Conservation (phyloP, 2,113 vertebrate species). For the Hypanus sabinus region DNA sequence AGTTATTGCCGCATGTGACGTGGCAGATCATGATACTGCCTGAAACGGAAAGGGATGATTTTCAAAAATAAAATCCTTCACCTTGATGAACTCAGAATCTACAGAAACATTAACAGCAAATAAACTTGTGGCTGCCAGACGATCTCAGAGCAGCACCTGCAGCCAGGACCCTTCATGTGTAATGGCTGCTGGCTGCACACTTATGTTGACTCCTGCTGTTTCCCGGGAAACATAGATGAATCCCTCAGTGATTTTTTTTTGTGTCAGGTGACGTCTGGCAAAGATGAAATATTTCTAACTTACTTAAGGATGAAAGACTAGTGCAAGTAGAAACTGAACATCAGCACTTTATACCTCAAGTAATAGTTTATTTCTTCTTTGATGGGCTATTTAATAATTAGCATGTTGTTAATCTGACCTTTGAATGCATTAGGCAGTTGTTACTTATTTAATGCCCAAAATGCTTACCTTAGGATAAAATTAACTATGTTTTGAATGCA, state of each 20-base stretch:
- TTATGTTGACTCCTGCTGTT: conserved; percentile 1
- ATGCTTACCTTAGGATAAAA: neutral
- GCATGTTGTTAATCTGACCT: neutral
- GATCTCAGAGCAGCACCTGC: neutral
- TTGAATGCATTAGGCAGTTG: no score
- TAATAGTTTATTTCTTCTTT: neutral
- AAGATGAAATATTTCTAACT: neutral
- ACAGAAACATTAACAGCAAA: neutral
- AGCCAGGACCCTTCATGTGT: neutral
- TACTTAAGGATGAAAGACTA: neutral
- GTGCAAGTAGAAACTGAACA: neutral
- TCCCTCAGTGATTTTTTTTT: neutral
- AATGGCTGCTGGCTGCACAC: neutral
- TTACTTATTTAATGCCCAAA: neutral
- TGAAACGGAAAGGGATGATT: neutral
- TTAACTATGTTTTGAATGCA: neutral
- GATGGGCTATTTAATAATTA: neutral
- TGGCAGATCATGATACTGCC: neutral
- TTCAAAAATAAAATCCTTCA: neutral
- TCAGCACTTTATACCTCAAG: neutral
- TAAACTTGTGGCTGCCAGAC: neutral
- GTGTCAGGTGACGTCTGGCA: conserved; percentile 5
- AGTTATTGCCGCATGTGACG: neutral
- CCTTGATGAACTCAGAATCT: neutral
- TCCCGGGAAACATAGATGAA: neutral